A percentile compares a stretch with the other conserved stretches of the same genome.
phyloP scores from a whole-genome alignment of 2,113 vertebrate genomes.

The Ranitomeya imitator region DNA sequence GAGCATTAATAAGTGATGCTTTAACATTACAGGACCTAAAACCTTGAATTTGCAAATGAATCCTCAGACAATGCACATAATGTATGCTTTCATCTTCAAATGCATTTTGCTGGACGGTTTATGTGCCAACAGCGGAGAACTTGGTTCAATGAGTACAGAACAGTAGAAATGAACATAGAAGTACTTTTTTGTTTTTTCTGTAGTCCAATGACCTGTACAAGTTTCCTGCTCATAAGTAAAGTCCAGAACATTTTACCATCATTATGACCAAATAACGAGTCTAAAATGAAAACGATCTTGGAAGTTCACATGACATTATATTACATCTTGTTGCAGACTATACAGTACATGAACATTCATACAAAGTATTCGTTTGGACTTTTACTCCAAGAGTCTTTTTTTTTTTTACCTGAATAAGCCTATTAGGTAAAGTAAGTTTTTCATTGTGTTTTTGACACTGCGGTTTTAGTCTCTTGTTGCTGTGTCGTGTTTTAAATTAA shows the following conservation, averaged over 20 bases:
- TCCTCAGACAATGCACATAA: background rate
- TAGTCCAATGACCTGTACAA: background rate
- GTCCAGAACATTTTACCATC: background rate
- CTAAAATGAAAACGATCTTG: background rate
- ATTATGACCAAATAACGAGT: background rate
- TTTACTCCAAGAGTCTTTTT: too few species aligned
- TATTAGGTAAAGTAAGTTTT: too few species aligned
- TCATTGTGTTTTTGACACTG: too few species aligned
- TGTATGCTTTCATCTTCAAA: background rate
- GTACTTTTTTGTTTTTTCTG: background rate
- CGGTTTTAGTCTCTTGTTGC: too few species aligned
- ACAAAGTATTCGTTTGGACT: too few species aligned
- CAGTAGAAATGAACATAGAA: background rate
- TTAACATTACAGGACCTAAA: too few species aligned
- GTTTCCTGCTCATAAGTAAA: background rate
- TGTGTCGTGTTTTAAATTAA: too few species aligned
- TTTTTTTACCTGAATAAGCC: too few species aligned
- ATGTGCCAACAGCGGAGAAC: background rate
- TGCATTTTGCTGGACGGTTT: background rate
- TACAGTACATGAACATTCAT: background rate
- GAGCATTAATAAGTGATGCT: too few species aligned
- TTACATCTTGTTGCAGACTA: background rate
- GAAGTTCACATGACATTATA: too few species aligned
- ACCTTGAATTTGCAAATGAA: too few species aligned
- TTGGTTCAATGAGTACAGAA: background rate